Evolutionary conservation across 2,888 invertebrate genomes (phyloP).

Genomic region (Heliconius aoede): DNA sequence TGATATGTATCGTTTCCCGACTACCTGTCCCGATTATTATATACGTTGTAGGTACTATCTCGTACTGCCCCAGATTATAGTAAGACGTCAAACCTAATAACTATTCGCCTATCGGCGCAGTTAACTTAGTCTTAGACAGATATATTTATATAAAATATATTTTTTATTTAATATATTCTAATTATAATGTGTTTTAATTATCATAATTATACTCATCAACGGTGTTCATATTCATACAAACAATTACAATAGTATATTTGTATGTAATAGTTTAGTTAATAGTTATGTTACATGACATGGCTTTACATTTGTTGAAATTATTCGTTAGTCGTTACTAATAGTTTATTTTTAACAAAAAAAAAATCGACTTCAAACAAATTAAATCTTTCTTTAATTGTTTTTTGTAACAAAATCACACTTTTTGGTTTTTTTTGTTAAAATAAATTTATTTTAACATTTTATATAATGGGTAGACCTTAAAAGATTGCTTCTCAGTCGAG

Average conservation of each 20-base stretch:
- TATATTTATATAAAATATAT: not conserved
- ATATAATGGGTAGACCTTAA: not conserved
- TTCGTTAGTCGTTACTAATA: no score
- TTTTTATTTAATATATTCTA: not conserved
- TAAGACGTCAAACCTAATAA: not conserved
- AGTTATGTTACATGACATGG: not conserved
- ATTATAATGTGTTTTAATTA: conserved; percentile 7
- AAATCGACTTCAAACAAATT: no score
- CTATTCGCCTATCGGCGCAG: not conserved
- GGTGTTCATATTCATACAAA: not conserved
- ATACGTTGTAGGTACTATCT: not conserved
- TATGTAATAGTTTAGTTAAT: not conserved
- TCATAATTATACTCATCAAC: not conserved
- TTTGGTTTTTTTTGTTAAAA: no score
- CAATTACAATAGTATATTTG: not conserved
- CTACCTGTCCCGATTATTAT: not conserved
- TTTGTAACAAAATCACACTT: no score
- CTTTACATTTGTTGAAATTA: not conserved
- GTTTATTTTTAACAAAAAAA: no score
- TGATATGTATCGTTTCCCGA: not conserved
- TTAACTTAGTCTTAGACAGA: not conserved
- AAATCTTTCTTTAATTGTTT: no score
- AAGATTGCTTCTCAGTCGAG: no score
- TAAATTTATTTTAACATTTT: no score
- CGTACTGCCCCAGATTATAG: not conserved